Base-by-base conservation (phyloP, 2,113 vertebrate species). In the Mormoops blainvillei region DNA sequence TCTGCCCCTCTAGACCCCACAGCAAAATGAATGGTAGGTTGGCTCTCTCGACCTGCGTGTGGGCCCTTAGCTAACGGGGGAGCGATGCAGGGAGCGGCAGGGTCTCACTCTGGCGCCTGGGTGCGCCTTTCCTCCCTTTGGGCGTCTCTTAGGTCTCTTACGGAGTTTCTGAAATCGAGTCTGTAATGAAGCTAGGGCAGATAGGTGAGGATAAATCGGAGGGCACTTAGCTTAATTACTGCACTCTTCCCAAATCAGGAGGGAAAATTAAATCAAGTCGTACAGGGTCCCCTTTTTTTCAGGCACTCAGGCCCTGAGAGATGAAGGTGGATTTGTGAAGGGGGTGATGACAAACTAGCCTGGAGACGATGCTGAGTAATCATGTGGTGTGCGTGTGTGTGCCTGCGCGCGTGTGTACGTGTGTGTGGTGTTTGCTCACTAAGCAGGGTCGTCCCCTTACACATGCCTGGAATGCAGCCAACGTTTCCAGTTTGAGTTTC, bases 401-500 rank as follows among this genome's bases (percentile, higher is more conserved):
- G 61, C 10, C 68, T 31, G 88, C 4, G 33, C 14, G 41, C 24
- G 54, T 7, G 70, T 22, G n/a, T 36, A 43, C 36, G 56, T 61
- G 85, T 70, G 80, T 84, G 78, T 76, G 93, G 73, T 80, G 87
- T 87, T 73, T 95, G 93, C 94, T 94, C 54, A 82, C 87, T 33
- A 82, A 94, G 41, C 96, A 99, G 99, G 99, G 73, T 98, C 99
- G 0, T 96, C 99, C 70, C 99, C 99, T 43, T 98, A 98, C 97
- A 97, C 98, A 12, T 99, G 99, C 97, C 98, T 99, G 8, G 99
- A 99, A 96, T 99, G 99, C 98, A 99, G 98, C 98, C 99, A 99
- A 94, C 98, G 99, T 43, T 99, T 99, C 98, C 99, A 99, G 98
- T 99, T 99, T 65, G 99, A 99, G 98, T 99, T 99, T 89, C 99